Base-by-base conservation (phyloP, 2,888 invertebrate genomes). In the Alloplasta piceator region DNA sequence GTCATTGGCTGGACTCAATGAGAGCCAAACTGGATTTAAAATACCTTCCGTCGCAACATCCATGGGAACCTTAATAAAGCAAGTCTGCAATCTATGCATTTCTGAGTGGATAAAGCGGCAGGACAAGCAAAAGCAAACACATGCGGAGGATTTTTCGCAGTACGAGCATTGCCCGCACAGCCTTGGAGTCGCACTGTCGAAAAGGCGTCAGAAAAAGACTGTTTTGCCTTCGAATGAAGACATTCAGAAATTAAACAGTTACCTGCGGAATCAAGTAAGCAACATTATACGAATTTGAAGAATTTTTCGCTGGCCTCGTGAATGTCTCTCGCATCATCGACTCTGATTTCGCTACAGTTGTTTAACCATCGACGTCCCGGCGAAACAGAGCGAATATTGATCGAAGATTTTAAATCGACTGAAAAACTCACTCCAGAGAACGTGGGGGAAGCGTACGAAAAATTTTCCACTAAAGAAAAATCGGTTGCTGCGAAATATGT, bases 351-450 rank as follows among this genome's bases (percentile, higher is more conserved):
- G 0, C 43, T 84, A 4, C 82, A 83, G 38, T 56, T 83, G 7
- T 86, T 85, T 56, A 86, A 86, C 61, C 71, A 85, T 39, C 82
- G 86, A 0, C 14, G 85, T 38, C 64, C 82, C 6, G 84, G 86
- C 5, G 85, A 86, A 67, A 78, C 79, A 0, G 80, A 86, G 60
- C n/a, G 81, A 16, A 58, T 61, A 3, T 16, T 14, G 5, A 61
- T 84, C 5, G 55, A 66, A n/a, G 83, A 85, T 79, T 83, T 80
- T 14, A 5, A 71, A 12, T 72, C 50, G 58, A 12, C 64, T 12
- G 16, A 74, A 73, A 60, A 58, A 36, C 68, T 83, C 16, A 55
- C 63, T n/a, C 46, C 80, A 50, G 63, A 39, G n/a, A 56, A 58
- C 2, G 60, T 67, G n/a, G 68, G 70, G 26, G 74, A 78, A 1